A percentile compares a stretch with the other conserved stretches of the same genome.
Evolutionary conservation across 2,888 invertebrate species (phyloP).

Genomic region (Yponomeuta malinellus): DNA sequence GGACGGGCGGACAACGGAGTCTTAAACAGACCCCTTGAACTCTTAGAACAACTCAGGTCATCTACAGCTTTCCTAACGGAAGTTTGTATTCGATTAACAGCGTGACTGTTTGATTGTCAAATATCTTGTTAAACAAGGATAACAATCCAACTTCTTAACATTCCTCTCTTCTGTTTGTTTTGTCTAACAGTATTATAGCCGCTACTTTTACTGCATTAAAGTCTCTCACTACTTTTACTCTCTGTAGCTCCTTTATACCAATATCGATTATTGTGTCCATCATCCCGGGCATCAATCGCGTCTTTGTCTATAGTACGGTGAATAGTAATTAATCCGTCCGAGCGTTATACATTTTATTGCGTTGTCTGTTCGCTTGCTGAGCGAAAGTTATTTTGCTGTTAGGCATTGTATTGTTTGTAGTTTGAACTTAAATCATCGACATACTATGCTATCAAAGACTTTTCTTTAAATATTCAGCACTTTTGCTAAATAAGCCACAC

Average conservation of each 20-base stretch:
- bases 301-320: slow-evolving; percentile 22
- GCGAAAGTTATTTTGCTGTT: slow-evolving; percentile 44
- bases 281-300: slow-evolving; percentile 23
- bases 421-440: background rate
- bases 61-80: background rate
- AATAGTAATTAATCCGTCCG: slow-evolving; percentile 33
- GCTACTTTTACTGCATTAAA: slow-evolving; percentile 7
- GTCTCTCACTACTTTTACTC: slow-evolving; percentile 11
- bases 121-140: background rate
- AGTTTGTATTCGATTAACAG: background rate
- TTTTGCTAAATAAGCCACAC: too few relatives aligned
- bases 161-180: background rate
- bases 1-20: too few relatives aligned
- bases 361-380: slow-evolving; percentile 28
- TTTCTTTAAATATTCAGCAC: background rate
- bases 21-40: background rate
- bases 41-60: background rate
- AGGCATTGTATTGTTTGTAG: slow-evolving; percentile 17
- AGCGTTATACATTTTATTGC: slow-evolving; percentile 30
- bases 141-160: background rate
- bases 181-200: background rate
- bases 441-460: background rate
- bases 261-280: slow-evolving; percentile 21
- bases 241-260: background rate
- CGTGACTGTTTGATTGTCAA: background rate